These are phyloP conservation scores for Natrix natrix DNA, from an alignment of 2,797 vertebrate species.

Conservation along the genomic window DNA sequence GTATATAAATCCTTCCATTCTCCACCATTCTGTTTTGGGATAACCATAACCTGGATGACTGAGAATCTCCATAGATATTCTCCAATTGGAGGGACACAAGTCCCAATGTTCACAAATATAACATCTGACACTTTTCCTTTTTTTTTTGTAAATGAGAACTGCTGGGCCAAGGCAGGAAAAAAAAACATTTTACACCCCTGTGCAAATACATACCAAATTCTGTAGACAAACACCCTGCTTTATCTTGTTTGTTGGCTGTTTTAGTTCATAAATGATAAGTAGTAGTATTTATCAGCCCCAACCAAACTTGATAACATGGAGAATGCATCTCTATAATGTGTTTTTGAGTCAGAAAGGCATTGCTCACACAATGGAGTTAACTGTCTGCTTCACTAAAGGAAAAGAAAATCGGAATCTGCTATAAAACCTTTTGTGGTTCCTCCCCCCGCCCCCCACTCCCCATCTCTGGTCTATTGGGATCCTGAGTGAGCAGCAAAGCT, in stretches of 20 bases:
- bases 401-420: not conserved
- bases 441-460: not conserved
- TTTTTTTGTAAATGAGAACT: not conserved
- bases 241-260: constrained; percentile 2
- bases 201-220: not conserved
- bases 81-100: not conserved
- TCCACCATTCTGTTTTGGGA: not conserved
- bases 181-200: not conserved
- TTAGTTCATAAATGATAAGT: constrained; percentile 21
- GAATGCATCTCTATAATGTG: not conserved
- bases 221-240: not conserved
- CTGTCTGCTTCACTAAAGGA: not conserved
- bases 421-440: rapidly evolving
- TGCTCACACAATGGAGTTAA: not conserved
- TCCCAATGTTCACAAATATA: not conserved
- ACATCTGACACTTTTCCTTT: not conserved
- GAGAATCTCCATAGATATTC: not conserved
- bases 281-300: not conserved
- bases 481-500: not conserved
- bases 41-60: not conserved
- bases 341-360: not conserved
- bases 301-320: not conserved
- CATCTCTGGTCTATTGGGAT: not conserved
- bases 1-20: not conserved
- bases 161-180: not conserved